A percentile compares a stretch with the other conserved stretches of the same genome.
Evolutionary conservation across 1,140 invertebrate species (phyloP).

Genomic region (Trachelipus rathkii): DNA sequence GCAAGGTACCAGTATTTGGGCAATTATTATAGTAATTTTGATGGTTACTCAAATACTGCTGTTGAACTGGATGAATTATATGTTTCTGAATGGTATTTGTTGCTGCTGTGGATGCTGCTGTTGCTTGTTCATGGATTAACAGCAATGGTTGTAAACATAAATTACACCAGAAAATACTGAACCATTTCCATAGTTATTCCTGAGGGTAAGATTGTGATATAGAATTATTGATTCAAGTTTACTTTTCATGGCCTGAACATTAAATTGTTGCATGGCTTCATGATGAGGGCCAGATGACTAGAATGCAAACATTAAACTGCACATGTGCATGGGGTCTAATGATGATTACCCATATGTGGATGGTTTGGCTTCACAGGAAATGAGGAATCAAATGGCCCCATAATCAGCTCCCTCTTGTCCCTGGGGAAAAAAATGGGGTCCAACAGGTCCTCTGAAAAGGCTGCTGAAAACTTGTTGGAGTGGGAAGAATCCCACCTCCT

Average conservation of each 20-base stretch:
- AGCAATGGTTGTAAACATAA: not conserved
- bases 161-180: not conserved
- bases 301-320: slow-evolving; percentile 7
- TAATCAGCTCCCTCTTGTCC: not conserved
- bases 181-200: not conserved
- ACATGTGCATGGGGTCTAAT: not conserved
- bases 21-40: slow-evolving; percentile 6
- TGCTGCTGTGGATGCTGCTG: not conserved
- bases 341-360: not conserved
- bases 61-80: not conserved
- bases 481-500: not conserved
- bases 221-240: not conserved
- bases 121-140: not conserved
- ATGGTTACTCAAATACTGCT: not conserved
- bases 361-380: not conserved
- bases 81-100: not conserved
- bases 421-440: not conserved
- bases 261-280: not conserved
- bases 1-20: not conserved
- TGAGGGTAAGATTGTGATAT: not conserved
- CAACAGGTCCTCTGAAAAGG: slow-evolving; percentile 1
- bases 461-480: slow-evolving; percentile 11
- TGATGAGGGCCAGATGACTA: not conserved
- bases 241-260: not conserved
- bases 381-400: not conserved